phyloP scores from a whole-genome alignment of 2,113 vertebrate species.

The Sporophila hypoxantha region DNA sequence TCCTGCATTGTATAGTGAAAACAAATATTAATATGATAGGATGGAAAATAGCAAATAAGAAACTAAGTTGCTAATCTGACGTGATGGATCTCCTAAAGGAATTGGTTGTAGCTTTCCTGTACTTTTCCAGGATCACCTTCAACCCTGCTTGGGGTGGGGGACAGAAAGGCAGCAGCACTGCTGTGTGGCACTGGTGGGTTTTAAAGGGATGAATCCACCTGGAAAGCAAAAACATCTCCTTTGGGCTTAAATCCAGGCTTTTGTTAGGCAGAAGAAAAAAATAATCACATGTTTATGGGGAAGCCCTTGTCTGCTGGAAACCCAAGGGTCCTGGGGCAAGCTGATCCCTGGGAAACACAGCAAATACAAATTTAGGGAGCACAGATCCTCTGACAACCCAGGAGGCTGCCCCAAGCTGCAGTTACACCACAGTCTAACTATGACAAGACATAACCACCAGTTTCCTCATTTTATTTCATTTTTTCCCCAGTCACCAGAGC shows the following conservation, averaged over 20 bases:
- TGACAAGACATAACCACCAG: background rate
- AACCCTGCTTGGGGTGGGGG: background rate
- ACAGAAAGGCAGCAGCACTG: background rate
- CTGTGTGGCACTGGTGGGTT: background rate
- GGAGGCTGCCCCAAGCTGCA: accelerated
- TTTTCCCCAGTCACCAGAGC: constrained; percentile 5
- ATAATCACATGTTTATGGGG: accelerated
- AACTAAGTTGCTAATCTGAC: constrained; percentile 65
- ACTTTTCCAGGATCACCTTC: constrained; percentile 62
- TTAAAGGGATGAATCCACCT: background rate
- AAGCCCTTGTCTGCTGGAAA: background rate
- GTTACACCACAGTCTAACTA: background rate
- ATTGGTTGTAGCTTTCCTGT: constrained; percentile 23
- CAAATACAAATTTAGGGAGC: background rate
- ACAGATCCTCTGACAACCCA: background rate
- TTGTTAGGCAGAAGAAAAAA: background rate
- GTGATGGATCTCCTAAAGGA: constrained; percentile 59
- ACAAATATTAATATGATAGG: constrained; percentile 72
- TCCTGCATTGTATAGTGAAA: constrained; percentile 68
- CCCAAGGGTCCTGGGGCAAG: background rate
- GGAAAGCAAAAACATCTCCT: background rate
- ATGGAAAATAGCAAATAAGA: constrained; percentile 71
- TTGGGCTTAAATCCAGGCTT: background rate
- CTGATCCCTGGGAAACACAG: background rate
- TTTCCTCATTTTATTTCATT: constrained; percentile 6